Percentiles rank a stretch among this genome's conserved stretches.
phyloP scores from a whole-genome alignment of 2,113 vertebrate genomes.

The Pavo muticus region DNA sequence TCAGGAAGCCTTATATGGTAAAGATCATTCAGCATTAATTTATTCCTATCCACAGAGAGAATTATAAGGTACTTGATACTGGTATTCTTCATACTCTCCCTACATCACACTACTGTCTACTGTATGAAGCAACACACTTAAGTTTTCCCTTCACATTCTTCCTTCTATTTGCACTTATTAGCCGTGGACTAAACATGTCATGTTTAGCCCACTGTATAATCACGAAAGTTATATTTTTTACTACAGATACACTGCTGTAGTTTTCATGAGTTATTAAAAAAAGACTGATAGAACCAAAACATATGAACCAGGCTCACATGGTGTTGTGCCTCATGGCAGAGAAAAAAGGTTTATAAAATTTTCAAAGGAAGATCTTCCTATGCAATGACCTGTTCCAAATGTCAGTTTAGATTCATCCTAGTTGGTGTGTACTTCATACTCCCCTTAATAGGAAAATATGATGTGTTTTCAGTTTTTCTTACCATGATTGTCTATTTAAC shows the following conservation, averaged over 20 bases:
- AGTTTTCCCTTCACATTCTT: background rate
- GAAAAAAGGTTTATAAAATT: background rate
- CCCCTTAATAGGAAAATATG: background rate
- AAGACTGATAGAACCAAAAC: background rate
- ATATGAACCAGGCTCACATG: background rate
- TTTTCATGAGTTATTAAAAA: background rate
- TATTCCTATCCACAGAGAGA: background rate
- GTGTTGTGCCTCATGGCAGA: background rate
- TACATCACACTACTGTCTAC: background rate
- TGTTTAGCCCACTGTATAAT: background rate
- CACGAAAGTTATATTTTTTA: rapidly evolving
- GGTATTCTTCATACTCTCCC: background rate
- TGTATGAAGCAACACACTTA: background rate
- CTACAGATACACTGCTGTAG: background rate
- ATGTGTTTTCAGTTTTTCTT: background rate
- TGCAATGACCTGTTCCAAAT: background rate
- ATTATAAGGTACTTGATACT: background rate
- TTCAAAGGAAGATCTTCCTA: background rate
- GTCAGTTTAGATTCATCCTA: background rate
- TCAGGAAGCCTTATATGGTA: background rate
- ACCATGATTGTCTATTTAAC: background rate
- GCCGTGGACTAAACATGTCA: background rate
- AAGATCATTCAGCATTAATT: background rate
- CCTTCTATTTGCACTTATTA: background rate
- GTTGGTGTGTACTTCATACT: background rate